These are phyloP conservation scores for Megalurothrips usitatus DNA, from an alignment of 2,888 invertebrate species.

Conservation along the genomic window DNA sequence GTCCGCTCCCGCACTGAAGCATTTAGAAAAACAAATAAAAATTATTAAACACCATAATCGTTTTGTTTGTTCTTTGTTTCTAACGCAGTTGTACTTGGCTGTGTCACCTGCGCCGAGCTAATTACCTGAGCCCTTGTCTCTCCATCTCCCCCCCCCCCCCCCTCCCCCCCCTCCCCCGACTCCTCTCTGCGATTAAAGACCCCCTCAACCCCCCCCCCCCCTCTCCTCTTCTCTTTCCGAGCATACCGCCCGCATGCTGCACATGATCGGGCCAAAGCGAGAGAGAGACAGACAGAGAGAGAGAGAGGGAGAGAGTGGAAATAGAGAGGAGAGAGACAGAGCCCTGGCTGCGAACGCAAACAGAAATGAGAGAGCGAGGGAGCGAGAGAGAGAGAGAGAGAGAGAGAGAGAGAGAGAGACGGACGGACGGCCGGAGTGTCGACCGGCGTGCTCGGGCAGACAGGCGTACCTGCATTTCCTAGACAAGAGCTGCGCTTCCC, in stretches of 20 bases:
- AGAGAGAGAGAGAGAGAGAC: background rate
- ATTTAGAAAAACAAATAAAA: no score
- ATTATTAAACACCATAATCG: no score
- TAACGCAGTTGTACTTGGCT: background rate
- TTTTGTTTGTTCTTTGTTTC: no score
- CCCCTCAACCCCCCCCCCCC: background rate
- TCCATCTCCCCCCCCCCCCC: background rate
- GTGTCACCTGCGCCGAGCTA: background rate
- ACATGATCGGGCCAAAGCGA: conserved; percentile 6
- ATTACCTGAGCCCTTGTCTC: background rate
- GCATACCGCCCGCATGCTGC: conserved; percentile 1
- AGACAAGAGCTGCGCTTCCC: no score
- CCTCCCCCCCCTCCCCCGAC: background rate
- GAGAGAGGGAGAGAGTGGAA: background rate
- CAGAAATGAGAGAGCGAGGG: background rate
- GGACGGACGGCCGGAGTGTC: background rate
- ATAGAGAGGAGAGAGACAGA: background rate
- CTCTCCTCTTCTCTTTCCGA: background rate
- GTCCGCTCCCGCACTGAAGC: no score
- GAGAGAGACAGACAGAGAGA: background rate
- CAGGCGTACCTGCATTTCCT: no score
- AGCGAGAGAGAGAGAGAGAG: background rate
- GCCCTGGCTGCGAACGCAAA: background rate
- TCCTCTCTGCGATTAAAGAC: background rate
- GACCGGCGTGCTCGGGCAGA: background rate